These are phyloP conservation scores for Drosophila suboccidentalis DNA, from an alignment of 2,888 invertebrate species.

Conservation along the genomic window DNA sequence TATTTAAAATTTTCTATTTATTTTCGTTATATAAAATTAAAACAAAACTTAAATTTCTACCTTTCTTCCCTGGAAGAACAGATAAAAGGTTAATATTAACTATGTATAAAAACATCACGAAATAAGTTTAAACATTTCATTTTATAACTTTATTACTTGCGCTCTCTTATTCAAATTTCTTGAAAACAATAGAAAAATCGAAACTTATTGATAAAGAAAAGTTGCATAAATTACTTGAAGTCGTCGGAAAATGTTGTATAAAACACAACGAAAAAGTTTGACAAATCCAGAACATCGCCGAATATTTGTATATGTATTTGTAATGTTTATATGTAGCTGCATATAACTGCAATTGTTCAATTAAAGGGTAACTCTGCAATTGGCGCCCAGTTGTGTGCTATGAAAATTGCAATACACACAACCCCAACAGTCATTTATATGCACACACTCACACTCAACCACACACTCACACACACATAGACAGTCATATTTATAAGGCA, in stretches of 20 bases:
- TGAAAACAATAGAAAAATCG: no score
- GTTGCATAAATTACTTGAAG: no score
- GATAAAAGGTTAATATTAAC: no score
- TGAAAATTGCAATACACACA: slow-evolving; percentile 44
- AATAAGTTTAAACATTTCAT: no score
- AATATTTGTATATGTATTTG: slow-evolving; percentile 2
- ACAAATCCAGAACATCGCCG: not conserved
- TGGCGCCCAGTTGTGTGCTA: slow-evolving; percentile 33
- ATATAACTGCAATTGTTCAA: slow-evolving; percentile 42
- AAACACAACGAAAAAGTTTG: not conserved
- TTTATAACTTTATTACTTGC: no score
- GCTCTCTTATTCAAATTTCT: no score
- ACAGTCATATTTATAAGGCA: slow-evolving; percentile 62
- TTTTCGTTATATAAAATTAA: no score
- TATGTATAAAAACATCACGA: no score
- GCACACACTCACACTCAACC: slow-evolving; percentile 42
- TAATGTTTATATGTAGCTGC: not conserved
- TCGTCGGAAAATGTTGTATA: not conserved
- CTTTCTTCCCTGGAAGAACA: no score
- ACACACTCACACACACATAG: slow-evolving; percentile 13
- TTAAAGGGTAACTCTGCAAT: slow-evolving; percentile 26
- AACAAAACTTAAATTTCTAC: no score
- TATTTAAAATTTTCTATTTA: no score
- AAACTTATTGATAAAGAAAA: no score
- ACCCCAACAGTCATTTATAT: slow-evolving; percentile 51